A percentile compares a stretch with the other conserved stretches of the same genome.
phyloP scores from a whole-genome alignment of 2,888 invertebrate species.

The Romanomermis culicivorax region DNA sequence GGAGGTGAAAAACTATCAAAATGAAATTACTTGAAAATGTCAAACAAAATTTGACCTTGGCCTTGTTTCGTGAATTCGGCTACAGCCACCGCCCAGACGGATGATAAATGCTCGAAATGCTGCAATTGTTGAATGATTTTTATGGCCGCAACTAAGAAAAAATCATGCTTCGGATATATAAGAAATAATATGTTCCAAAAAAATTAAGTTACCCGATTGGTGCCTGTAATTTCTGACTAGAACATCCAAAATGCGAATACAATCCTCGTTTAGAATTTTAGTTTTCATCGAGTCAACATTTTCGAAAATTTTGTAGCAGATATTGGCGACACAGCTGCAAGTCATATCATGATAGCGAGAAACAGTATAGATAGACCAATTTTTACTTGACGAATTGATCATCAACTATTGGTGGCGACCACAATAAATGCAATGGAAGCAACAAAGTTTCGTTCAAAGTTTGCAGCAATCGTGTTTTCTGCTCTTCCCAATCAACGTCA shows the following conservation, averaged over 20 bases:
- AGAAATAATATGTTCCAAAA: neutral
- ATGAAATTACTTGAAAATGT: neutral
- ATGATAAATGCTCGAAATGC: neutral
- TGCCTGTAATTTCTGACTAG: neutral
- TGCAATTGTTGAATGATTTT: neutral
- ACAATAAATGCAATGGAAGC: slow-evolving; percentile 48
- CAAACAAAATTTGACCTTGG: neutral
- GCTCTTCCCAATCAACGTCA: neutral
- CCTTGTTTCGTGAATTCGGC: neutral
- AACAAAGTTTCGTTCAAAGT: slow-evolving; percentile 33
- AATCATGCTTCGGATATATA: no score
- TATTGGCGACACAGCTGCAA: neutral
- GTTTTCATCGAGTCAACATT: neutral
- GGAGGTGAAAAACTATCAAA: neutral
- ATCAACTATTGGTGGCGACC: slow-evolving; percentile 60
- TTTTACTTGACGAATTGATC: neutral
- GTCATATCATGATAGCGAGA: neutral
- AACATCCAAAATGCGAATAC: neutral
- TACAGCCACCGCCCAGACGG: neutral
- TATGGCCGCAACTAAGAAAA: neutral
- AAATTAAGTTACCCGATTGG: neutral
- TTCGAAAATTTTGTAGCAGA: neutral
- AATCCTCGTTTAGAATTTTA: neutral
- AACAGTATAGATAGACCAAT: neutral
- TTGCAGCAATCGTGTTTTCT: neutral